Evolutionary conservation across 2,113 vertebrate genomes (phyloP).

Genomic region (Ivindomyrus marchei): DNA sequence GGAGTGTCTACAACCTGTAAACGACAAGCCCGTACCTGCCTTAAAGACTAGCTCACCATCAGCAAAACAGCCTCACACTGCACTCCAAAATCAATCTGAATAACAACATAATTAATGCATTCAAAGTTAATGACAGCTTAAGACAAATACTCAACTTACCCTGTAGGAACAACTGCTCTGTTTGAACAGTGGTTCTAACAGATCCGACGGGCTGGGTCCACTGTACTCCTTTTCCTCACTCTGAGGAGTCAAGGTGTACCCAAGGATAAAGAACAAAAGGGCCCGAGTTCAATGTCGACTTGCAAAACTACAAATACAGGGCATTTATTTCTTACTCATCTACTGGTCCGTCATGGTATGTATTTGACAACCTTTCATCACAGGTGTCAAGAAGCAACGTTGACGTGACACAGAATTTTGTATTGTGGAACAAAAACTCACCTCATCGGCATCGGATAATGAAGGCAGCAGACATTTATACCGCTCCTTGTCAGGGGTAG

Average conservation of each 20-base stretch:
- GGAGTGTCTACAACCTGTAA: neutral
- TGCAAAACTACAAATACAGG: neutral
- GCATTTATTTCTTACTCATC: neutral
- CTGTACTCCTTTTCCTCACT: constrained; percentile 79
- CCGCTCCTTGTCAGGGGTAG: constrained; percentile 87
- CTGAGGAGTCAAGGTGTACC: constrained; percentile 46
- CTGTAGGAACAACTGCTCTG: constrained; percentile 97
- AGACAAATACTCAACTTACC: constrained; percentile 54
- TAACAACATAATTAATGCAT: neutral
- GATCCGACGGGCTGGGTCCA: constrained; percentile 70
- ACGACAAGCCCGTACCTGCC: neutral
- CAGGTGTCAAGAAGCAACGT: neutral
- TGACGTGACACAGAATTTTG: neutral
- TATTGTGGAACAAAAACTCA: constrained; percentile 39
- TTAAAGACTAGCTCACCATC: neutral
- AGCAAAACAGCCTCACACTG: neutral
- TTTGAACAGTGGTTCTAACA: constrained; percentile 90
- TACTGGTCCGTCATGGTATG: neutral
- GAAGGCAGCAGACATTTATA: constrained; percentile 93
- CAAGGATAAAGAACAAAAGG: neutral
- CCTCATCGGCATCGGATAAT: constrained; percentile 72
- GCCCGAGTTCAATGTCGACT: too few species aligned
- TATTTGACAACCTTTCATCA: neutral
- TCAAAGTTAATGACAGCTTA: neutral
- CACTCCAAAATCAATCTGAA: neutral